These are phyloP conservation scores for Dipus sagitta DNA, from an alignment of 2,797 vertebrate species.

Conservation along the genomic window DNA sequence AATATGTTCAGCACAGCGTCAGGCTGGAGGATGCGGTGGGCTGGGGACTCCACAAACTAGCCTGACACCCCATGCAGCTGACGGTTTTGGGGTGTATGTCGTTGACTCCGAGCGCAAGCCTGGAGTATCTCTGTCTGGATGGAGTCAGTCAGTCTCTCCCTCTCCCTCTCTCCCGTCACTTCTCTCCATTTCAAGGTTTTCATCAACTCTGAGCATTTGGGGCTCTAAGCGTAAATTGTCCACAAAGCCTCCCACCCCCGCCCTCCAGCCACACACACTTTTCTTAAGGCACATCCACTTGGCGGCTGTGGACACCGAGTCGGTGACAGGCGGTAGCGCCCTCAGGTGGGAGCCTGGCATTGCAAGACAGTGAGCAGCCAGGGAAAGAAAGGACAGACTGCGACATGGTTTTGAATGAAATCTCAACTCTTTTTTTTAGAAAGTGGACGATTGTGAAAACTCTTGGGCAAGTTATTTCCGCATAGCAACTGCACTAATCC, in stretches of 20 bases:
- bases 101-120: not conserved
- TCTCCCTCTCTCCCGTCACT: not conserved
- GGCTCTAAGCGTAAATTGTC: slow-evolving; percentile 4
- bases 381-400: not conserved
- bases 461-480: not conserved
- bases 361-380: not conserved
- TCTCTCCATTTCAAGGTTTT: not conserved
- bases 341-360: slow-evolving; percentile 67
- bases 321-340: slow-evolving; percentile 57
- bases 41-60: not conserved
- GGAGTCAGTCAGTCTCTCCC: too few relatives aligned
- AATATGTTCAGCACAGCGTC: slow-evolving; percentile 69
- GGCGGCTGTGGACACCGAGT: not conserved
- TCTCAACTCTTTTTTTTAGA: not conserved
- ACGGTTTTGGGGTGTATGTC: not conserved
- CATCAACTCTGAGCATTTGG: slow-evolving; percentile 26
- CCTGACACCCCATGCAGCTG: not conserved
- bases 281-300: not conserved
- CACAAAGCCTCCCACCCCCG: slow-evolving; percentile 62
- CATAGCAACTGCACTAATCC: not conserved
- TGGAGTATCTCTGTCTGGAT: not conserved
- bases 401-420: not conserved
- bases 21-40: slow-evolving; percentile 54
- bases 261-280: slow-evolving; percentile 4
- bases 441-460: not conserved